Percentiles rank a stretch among this genome's conserved stretches.
Conservation (phyloP, 2,797 vertebrate species). For the Eulemur albifrons region DNA sequence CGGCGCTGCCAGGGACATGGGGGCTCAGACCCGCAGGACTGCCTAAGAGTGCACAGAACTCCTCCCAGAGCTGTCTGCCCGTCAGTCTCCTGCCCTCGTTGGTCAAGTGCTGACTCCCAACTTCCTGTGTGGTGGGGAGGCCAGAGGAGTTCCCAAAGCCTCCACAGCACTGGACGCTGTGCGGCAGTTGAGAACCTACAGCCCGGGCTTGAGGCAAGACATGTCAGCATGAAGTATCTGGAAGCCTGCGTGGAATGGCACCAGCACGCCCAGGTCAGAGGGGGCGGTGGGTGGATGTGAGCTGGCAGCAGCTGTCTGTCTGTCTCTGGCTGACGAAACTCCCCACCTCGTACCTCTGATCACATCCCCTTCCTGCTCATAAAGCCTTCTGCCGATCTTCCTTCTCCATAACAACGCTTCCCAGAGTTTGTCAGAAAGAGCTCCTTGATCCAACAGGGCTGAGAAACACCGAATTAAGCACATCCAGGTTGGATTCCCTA, state of each 20-base stretch:
- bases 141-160: not conserved
- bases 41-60: not conserved
- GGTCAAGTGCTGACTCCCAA: not conserved
- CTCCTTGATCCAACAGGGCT: not conserved
- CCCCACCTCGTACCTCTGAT: not conserved
- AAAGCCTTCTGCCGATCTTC: not conserved
- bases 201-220: not conserved
- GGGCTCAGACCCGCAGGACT: not conserved
- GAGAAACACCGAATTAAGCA: not conserved
- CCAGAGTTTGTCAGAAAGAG: not conserved
- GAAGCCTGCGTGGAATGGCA: not conserved
- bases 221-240: not conserved
- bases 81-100: not conserved
- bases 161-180: fast-evolving
- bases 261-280: fast-evolving
- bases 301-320: not conserved
- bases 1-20: fast-evolving
- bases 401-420: not conserved
- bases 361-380: not conserved
- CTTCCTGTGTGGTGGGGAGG: not conserved
- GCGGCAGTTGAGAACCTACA: not conserved
- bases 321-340: not conserved
- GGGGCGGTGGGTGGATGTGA: not conserved
- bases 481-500: not conserved
- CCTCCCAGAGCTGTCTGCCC: not conserved